phyloP scores from a whole-genome alignment of 2,797 vertebrate species.

The Carduelis carduelis region DNA sequence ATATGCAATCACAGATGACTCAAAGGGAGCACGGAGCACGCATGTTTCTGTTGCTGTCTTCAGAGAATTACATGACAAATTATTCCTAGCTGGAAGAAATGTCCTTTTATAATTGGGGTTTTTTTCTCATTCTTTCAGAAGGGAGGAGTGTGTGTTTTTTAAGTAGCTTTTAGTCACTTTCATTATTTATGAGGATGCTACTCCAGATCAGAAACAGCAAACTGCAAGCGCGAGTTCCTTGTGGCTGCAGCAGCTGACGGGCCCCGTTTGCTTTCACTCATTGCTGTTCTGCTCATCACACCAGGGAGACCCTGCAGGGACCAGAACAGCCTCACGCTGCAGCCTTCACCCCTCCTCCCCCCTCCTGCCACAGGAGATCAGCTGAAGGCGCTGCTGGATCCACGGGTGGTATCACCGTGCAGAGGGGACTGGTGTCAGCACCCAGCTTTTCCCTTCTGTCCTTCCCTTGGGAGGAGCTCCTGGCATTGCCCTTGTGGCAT shows the following conservation, averaged over 20 bases:
- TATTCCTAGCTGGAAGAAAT: conserved; percentile 66
- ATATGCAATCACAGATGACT: conserved; percentile 45
- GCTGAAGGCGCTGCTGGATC: neutral
- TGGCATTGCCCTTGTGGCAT: neutral
- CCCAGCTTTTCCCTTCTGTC: neutral
- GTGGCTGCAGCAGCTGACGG: neutral
- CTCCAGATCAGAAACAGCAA: conserved; percentile 53
- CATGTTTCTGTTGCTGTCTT: conserved; percentile 59
- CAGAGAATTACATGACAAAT: conserved; percentile 68
- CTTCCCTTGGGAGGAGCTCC: neutral
- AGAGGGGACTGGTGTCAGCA: accelerated
- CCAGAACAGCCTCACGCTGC: neutral
- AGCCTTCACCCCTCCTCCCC: neutral
- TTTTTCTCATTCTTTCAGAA: conserved; percentile 51
- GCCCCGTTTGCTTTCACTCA: neutral
- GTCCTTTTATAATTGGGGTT: conserved; percentile 55
- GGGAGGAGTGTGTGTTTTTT: conserved; percentile 62
- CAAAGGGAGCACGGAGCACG: conserved; percentile 6
- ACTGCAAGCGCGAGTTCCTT: neutral
- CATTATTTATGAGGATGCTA: conserved; percentile 65
- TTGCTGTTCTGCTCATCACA: neutral
- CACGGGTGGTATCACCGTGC: accelerated
- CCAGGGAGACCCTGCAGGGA: neutral
- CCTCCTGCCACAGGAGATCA: neutral
- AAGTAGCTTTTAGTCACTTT: conserved; percentile 69